Base-by-base conservation (phyloP, 2,888 invertebrate species). In the Agrochola circellaris region DNA sequence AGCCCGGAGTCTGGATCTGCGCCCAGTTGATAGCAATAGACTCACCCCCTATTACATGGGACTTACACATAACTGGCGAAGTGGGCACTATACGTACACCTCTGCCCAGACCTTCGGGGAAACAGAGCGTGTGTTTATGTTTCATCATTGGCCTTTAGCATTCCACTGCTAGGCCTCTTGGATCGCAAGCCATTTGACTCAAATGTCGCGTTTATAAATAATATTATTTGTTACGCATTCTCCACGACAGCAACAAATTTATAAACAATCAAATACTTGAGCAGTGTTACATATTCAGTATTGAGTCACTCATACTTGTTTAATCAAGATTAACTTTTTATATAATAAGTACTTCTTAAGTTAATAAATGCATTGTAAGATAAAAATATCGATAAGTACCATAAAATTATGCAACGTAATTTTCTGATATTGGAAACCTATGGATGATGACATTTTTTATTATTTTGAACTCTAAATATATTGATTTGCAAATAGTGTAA, bases 221-320 rank as follows among this genome's bases (percentile, higher is more conserved):
- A 51, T 26, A 72, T 34, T 74, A 30, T n/a, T 45, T 74, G n/a
- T 34, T 13, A 74, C 30, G 15, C 23, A 54, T 68, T 51, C 42
- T 20, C 5, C n/a, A 9, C 15, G 15, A 48, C 26, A 45, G 13
- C 26, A 45, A 66, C n/a, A 42, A 26, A 75, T 51, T 34, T 8
- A 58, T 38, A 58, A 76, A 60, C 8, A 56, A 69, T 34, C 45
- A 45, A 45, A 45, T 54, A 34, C 26, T 54, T 51, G 11, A n/a
- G 11, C 7, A 7, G 30, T 54, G 34, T 64, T n/a, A 42, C 15
- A 34, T 9, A 54, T 34, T 79, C 15, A 67, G 13, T 80, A 45
- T 45, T 13, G 45, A 45, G 45, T 42, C 9, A 42, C 11, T 11
- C 9, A 42, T 42, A 42, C 42, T 11, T 42, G 42, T 42, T 42